These are phyloP conservation scores for Danionella cerebrum DNA, from an alignment of 2,113 vertebrate genomes.

Conservation along the genomic window DNA sequence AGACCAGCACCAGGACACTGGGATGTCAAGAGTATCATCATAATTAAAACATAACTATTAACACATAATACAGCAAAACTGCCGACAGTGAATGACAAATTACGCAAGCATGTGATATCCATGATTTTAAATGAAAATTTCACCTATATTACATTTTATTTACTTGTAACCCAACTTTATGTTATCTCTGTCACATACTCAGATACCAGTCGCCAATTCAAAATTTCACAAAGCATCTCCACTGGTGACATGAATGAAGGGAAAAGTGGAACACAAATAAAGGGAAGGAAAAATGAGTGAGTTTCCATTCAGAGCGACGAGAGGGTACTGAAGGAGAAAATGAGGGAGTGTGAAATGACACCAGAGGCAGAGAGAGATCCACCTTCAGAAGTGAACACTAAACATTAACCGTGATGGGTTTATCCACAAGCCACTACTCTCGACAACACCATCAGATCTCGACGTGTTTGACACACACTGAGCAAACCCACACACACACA, in stretches of 20 bases:
- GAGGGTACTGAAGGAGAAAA: constrained; percentile 3
- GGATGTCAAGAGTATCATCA: not conserved
- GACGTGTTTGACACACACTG: too few species aligned
- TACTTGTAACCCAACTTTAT: too few species aligned
- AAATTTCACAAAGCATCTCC: not conserved
- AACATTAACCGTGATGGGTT: constrained; percentile 25
- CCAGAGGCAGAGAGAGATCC: constrained; percentile 13
- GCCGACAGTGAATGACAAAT: too few species aligned
- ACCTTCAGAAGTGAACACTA: constrained; percentile 31
- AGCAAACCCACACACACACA: not conserved
- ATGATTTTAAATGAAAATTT: too few species aligned
- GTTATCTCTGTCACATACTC: not conserved
- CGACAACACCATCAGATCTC: constrained; percentile 8
- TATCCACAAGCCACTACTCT: constrained; percentile 22
- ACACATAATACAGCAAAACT: too few species aligned
- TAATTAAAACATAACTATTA: too few species aligned
- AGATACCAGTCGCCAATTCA: too few species aligned
- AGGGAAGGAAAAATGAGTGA: not conserved
- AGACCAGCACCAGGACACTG: not conserved
- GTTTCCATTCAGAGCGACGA: not conserved
- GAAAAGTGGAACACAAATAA: not conserved
- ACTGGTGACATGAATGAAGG: not conserved
- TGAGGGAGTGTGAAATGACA: not conserved
- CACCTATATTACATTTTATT: too few species aligned
- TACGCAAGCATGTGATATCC: too few species aligned